Evolutionary conservation across 2,113 vertebrate species (phyloP).

Genomic region (Colius striatus): DNA sequence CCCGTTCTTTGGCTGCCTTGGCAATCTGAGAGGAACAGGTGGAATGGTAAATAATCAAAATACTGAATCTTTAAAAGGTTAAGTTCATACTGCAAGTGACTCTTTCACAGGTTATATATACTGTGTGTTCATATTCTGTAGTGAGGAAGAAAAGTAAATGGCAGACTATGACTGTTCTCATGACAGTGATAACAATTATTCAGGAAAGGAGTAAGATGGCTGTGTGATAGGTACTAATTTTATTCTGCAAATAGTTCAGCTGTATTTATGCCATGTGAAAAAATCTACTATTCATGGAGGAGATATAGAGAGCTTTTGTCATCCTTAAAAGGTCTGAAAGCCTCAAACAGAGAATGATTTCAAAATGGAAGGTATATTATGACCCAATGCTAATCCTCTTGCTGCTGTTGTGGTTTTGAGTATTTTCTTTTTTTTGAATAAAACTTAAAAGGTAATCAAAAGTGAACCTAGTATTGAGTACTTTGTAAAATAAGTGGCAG

Average conservation of each 20-base stretch:
- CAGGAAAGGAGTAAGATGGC: not conserved
- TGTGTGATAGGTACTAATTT: not conserved
- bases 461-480: not conserved
- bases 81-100: not conserved
- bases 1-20: not conserved
- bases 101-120: not conserved
- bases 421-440: not conserved
- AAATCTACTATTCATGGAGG: not conserved
- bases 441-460: not conserved
- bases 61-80: constrained; percentile 44
- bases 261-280: not conserved
- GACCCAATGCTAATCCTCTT: not conserved
- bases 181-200: not conserved
- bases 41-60: constrained; percentile 42
- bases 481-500: not conserved
- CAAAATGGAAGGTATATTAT: not conserved
- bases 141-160: not conserved
- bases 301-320: not conserved
- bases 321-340: not conserved
- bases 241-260: not conserved
- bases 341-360: not conserved
- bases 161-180: not conserved
- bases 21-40: constrained; percentile 36
- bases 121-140: not conserved
- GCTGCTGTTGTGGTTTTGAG: not conserved